Evolutionary conservation across 2,888 invertebrate genomes (phyloP).

Genomic region (Eustalomyia histrio): DNA sequence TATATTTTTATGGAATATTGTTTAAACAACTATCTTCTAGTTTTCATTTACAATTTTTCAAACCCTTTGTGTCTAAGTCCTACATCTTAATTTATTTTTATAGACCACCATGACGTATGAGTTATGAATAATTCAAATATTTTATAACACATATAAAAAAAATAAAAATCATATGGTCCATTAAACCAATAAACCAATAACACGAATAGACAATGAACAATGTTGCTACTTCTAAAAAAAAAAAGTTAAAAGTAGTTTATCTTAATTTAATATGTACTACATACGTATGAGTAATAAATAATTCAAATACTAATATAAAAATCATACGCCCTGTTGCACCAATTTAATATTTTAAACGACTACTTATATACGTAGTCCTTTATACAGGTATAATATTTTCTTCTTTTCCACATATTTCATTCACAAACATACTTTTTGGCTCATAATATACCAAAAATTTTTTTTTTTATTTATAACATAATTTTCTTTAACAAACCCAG

Average conservation of each 20-base stretch:
- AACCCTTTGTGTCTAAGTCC: neutral
- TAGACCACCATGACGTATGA: neutral
- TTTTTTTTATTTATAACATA: slow-evolving; percentile 2
- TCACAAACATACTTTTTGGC: neutral
- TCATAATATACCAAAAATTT: neutral
- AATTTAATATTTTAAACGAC: neutral
- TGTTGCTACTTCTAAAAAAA: neutral
- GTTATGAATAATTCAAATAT: neutral
- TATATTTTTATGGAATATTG: too few species aligned
- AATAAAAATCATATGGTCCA: neutral
- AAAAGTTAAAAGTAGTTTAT: neutral
- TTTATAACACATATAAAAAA: neutral
- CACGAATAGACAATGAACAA: neutral
- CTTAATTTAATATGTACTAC: neutral
- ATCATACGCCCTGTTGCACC: slow-evolving; percentile 44
- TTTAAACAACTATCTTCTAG: too few species aligned
- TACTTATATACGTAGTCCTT: neutral
- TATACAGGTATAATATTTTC: neutral
- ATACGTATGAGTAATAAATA: slow-evolving; percentile 24
- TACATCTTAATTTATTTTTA: neutral
- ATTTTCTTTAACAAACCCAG: neutral
- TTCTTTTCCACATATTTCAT: neutral
- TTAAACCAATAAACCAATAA: slow-evolving; percentile 8
- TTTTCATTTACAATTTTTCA: neutral
- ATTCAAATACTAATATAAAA: slow-evolving; percentile 31